Percentiles rank a stretch among this genome's conserved stretches.
phyloP scores from a whole-genome alignment of 2,888 invertebrate species.

The Spilarctia lutea region DNA sequence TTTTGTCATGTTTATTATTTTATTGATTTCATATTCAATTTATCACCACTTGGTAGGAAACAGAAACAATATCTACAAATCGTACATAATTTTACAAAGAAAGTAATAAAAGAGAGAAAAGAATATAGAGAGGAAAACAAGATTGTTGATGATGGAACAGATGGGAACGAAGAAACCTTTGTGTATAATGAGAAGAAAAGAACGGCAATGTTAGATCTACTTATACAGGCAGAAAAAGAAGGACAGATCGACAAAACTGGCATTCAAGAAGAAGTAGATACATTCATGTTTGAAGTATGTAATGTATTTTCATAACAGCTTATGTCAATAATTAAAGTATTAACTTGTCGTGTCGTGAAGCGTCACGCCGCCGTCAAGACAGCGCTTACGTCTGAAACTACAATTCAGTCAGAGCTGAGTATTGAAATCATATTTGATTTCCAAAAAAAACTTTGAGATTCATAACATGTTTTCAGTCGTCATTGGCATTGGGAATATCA shows the following conservation, averaged over 20 bases:
- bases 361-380: not conserved
- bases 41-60: constrained; percentile 78
- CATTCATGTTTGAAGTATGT: constrained; percentile 87
- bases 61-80: constrained; percentile 73
- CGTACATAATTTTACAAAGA: constrained; percentile 74
- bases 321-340: too few species aligned
- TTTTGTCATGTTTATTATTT: constrained; percentile 86
- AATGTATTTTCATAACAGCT: not conserved
- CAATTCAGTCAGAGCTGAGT: not conserved
- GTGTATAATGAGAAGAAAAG: constrained; percentile 75
- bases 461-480: not conserved
- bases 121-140: constrained; percentile 49
- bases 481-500: not conserved
- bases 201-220: constrained; percentile 86
- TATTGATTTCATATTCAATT: constrained; percentile 81
- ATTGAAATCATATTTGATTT: not conserved
- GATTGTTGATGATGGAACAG: constrained; percentile 31
- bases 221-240: constrained; percentile 80
- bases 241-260: constrained; percentile 82
- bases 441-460: too few species aligned
- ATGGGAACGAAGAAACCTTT: constrained; percentile 49
- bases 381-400: not conserved
- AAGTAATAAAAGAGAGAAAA: constrained; percentile 68
- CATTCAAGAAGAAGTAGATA: constrained; percentile 88
- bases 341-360: not conserved